A percentile compares a stretch with the other conserved stretches of the same genome.
These are phyloP conservation scores for Cremastinae sp. DNA, from an alignment of 2,888 invertebrate species.

Conservation along the genomic window DNA sequence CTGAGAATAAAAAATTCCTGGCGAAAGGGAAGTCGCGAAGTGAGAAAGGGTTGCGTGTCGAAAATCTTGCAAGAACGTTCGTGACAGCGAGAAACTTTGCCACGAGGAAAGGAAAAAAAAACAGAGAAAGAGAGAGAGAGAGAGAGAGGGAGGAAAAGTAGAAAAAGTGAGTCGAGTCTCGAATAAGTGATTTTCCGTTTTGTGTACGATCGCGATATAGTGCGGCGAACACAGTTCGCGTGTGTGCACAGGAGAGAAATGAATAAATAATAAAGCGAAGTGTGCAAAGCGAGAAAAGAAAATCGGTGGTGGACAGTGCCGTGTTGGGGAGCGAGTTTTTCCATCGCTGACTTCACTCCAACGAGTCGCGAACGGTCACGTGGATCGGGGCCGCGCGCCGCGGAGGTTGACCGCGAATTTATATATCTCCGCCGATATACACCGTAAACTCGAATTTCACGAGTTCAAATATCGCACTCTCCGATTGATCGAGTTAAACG, in stretches of 20 bases:
- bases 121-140: neutral
- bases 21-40: neutral
- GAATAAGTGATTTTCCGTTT: neutral
- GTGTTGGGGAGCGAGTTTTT: slow-evolving; percentile 2
- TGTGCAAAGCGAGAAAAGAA: neutral
- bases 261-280: slow-evolving; percentile 8
- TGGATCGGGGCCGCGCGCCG: slow-evolving; percentile 61
- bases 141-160: neutral
- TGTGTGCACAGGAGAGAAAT: neutral
- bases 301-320: slow-evolving; percentile 9
- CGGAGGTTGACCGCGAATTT: slow-evolving; percentile 13
- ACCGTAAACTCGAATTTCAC: slow-evolving; percentile 3
- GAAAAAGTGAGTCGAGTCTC: neutral
- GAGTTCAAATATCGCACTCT: slow-evolving; percentile 14
- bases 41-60: neutral
- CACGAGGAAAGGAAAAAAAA: neutral
- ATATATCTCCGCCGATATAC: neutral
- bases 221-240: neutral
- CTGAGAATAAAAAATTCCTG: no score
- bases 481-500: no score
- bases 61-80: slow-evolving; percentile 1
- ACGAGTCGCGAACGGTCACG: slow-evolving; percentile 52
- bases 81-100: slow-evolving; percentile 12
- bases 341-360: neutral
- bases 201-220: neutral